Evolutionary conservation across 1,140 invertebrate species (phyloP), one percentile per base, ranked within the genome.

Genomic region (Drosophila bocqueti): DNA sequence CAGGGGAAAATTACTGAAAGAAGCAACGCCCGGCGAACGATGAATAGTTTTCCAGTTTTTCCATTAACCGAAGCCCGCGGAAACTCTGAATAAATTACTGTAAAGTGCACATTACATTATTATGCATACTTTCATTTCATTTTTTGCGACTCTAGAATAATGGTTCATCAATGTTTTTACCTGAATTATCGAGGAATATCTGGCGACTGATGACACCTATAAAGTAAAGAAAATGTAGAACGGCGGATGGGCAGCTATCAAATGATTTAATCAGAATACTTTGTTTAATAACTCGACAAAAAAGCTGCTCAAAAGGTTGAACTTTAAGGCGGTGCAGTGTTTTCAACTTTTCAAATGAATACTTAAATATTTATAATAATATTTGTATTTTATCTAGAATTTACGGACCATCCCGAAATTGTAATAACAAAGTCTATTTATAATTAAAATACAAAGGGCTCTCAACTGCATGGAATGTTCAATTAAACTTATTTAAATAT

Each of bases 91-190:
- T 61, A 50, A 69, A 60, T 61, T 49, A 43, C 58, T 31, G 4
- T 15, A 45, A 0, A 1, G 57, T 43, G n/a, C 40, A 54, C 54
- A 64, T 47, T 21, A 60, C 64, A 68, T 45, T 54, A 55, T 67
- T 80, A 74, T 74, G 76, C 45, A 79, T 66, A 42, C 9, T 36
- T 50, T 4, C 16, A 7, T 7, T 31, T 31, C 7, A 31, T 10
- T 46, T 36, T 29, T 57, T 18, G 49, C 55, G 16, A 21, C 29
- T 31, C 21, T 43, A 21, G 43, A 26, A 52, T 45, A 52, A 29
- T 34, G 26, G 63, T 45, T 76, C 21, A 42, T 71, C 26, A 50
- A 59, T 42, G 11, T 49, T 73, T 49, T 34, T 42, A 69, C 50
- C 42, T 58, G 50, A 49, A 13, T 40, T 40, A 40, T 57, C 5